Base-by-base conservation (phyloP, 2,113 vertebrate species). In the Clarias macrocephalus region DNA sequence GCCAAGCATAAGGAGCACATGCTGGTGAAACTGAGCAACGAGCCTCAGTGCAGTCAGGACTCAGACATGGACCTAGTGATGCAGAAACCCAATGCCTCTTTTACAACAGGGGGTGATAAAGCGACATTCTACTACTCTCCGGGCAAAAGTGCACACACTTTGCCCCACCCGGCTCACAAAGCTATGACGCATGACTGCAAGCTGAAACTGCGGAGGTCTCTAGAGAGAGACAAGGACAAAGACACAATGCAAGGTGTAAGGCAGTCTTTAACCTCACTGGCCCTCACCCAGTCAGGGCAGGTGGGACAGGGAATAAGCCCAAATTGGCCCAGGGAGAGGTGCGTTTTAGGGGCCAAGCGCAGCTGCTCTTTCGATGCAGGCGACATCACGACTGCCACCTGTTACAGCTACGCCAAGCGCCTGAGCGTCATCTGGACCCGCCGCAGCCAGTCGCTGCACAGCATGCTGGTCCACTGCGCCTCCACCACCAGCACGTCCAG, bases 331-430 rank as follows among this genome's bases (percentile, higher is more conserved):
- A 80, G 65, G 68, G 80, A 60, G 60, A 52, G 18, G 7, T 81
- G 37, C 9, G 54, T 72, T 9, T 70, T 85, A n/a, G 85, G 80
- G 28, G 76, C 96, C 88, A 96, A 96, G 85, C 95, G 97, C 57
- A 96, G 97, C 89, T 96, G 95, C 92, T 97, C 97, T 0, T 91
- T 98, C 81, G 97, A 98, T 87, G 95, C 97, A 95, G 96, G 97
- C 0, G 94, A 95, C 25, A 91, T 93, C 75, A 90, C 91, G 54
- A 80, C 92, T 0, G 89, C 92, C 0, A 91, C 93, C 15, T 95
- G 95, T 92, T 95, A 95, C 0, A 94, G 95, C 56, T 97, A 97
- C 0, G 96, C 97, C 93, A 96, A 97, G 92, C 94, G 96, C 52
- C 92, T 97, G 12, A 96, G 97, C 2, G 94, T 96, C n/a, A 95